Evolutionary conservation across 2,888 invertebrate genomes (phyloP).

Genomic region (Rhingia rostrata): DNA sequence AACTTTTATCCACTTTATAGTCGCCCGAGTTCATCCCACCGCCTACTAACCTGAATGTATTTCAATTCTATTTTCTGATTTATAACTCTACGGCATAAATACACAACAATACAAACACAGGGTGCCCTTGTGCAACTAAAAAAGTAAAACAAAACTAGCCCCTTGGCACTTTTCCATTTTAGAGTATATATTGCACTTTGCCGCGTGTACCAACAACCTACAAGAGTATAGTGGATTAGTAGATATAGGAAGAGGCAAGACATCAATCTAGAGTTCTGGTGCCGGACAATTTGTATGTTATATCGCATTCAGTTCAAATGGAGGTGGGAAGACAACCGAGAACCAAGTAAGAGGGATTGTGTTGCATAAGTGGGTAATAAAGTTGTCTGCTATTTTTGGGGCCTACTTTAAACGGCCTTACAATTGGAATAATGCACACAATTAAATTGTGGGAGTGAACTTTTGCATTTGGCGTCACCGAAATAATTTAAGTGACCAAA

Average conservation of each 20-base stretch:
- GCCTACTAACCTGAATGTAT: constrained; percentile 70
- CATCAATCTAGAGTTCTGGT: constrained; percentile 27
- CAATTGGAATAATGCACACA: neutral
- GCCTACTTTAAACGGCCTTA: constrained; percentile 12
- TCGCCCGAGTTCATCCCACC: constrained; percentile 18
- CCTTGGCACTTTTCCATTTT: constrained; percentile 56
- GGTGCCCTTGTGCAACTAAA: constrained; percentile 63
- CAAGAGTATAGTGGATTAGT: constrained; percentile 1
- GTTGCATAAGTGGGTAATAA: constrained; percentile 43
- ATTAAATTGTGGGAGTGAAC: constrained; percentile 14
- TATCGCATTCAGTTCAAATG: constrained; percentile 24
- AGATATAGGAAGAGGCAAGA: neutral
- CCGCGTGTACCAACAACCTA: neutral
- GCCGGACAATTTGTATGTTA: constrained; percentile 45
- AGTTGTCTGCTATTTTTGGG: constrained; percentile 19
- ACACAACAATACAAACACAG: neutral
- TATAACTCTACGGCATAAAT: neutral
- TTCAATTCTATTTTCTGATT: constrained; percentile 56
- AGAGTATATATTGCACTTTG: constrained; percentile 59
- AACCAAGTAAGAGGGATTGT: constrained; percentile 16
- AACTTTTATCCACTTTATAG: constrained; percentile 1
- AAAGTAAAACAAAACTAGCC: constrained; percentile 45
- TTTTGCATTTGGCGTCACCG: neutral
- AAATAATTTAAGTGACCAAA: neutral
- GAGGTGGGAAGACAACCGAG: constrained; percentile 2